Percentiles rank a stretch among this genome's conserved stretches.
These are phyloP conservation scores for Apodemia zela DNA, from an alignment of 2,888 invertebrate species.

Conservation along the genomic window DNA sequence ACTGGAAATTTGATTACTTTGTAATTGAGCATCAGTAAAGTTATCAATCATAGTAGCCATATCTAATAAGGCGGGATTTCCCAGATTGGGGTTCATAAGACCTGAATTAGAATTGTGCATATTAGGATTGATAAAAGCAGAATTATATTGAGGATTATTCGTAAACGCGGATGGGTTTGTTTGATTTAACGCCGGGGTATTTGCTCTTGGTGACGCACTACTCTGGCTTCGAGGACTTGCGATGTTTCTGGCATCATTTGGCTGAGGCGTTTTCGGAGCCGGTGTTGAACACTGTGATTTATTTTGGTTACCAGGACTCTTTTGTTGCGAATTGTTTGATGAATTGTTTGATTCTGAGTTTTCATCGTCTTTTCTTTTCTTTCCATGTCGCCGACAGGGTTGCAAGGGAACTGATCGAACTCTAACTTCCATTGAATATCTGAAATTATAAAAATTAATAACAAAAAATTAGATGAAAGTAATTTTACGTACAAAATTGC, in stretches of 20 bases:
- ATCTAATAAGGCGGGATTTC: conserved; percentile 82
- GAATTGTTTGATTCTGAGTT: conserved; percentile 57
- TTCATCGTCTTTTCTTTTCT: conserved; percentile 88
- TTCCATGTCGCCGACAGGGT: conserved; percentile 89
- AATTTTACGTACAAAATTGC: no score
- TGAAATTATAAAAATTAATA: conserved; percentile 55
- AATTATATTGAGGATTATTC: conserved; percentile 64
- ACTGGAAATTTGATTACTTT: conserved; percentile 92
- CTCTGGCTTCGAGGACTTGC: conserved; percentile 73
- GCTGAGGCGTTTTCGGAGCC: conserved; percentile 66
- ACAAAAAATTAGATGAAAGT: not conserved
- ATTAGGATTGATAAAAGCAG: conserved; percentile 70
- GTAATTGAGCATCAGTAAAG: conserved; percentile 88
- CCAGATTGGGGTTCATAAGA: conserved; percentile 70
- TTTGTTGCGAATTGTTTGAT: conserved; percentile 48
- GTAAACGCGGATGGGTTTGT: conserved; percentile 56
- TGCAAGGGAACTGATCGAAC: conserved; percentile 91
- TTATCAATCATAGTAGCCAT: conserved; percentile 89
- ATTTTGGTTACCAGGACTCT: conserved; percentile 65
- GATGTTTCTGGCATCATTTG: conserved; percentile 57
- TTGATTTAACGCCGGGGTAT: conserved; percentile 65
- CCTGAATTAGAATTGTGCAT: conserved; percentile 64
- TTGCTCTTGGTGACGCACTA: conserved; percentile 78
- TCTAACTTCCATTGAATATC: conserved; percentile 92
- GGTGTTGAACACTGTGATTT: conserved; percentile 56